Evolutionary conservation across 2,797 vertebrate genomes (phyloP).

Genomic region (Acanthiza pusilla): DNA sequence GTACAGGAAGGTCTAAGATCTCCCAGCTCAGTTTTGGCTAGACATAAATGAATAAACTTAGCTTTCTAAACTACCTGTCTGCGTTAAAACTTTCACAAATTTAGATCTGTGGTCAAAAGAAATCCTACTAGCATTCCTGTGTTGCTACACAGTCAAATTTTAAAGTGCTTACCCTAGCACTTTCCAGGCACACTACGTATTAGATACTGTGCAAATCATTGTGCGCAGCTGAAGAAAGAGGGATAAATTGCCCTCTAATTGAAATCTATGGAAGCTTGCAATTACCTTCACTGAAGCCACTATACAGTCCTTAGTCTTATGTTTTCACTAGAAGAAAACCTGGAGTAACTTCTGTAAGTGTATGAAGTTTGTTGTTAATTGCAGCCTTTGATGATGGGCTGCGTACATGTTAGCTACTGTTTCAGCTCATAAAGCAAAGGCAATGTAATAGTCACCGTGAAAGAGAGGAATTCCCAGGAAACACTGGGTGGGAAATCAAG

Average conservation of each 20-base stretch:
- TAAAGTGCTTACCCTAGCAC: neutral
- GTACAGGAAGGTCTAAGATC: neutral
- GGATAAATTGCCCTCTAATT: neutral
- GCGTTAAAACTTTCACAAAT: neutral
- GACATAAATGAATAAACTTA: neutral
- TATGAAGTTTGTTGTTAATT: neutral
- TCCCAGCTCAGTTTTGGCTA: neutral
- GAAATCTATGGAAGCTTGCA: neutral
- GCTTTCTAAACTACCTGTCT: neutral
- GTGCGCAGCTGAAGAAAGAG: neutral
- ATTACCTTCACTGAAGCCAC: neutral
- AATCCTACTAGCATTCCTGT: neutral
- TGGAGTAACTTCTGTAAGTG: neutral
- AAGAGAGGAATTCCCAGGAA: neutral
- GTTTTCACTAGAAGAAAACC: neutral
- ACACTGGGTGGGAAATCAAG: neutral
- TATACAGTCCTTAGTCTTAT: neutral
- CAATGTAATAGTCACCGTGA: neutral
- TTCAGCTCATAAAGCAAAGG: neutral
- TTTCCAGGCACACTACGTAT: neutral
- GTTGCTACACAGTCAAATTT: neutral
- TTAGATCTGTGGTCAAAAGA: neutral
- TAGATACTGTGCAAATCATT: neutral
- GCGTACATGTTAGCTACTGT: neutral
- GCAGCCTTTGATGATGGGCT: neutral